Evolutionary conservation across 2,797 vertebrate genomes (phyloP), one percentile per base, ranked within the genome.

Genomic region (Tokudaia tokunoshimensis): DNA sequence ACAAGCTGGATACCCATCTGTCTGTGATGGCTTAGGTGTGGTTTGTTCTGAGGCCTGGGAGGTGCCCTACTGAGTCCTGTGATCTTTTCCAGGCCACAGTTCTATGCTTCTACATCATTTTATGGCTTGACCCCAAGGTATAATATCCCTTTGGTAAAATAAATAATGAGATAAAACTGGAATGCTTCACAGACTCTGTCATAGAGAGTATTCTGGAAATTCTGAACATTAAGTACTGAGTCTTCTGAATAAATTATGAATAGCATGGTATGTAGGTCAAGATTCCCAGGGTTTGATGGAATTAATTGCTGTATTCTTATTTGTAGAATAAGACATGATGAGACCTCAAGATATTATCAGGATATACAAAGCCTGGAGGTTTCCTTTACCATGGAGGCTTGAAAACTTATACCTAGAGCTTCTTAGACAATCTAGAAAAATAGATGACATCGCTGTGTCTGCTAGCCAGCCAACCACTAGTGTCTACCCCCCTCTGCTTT

Each of bases 81-180:
- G 81, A 97, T 97, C 78, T 95, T 85, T 94, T 94, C 96, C 91
- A 95, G 95, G 78, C 81, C 92, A 95, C 70, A 97, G 34, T 94
- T 97, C 96, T 75, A 55, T 93, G 76, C 52, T 92, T 97, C 96
- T 83, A 95, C 81, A 92, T 97, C 90, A 96, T 97, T 94, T 97
- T 72, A 94, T 96, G 96, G 95, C 97, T 96, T 89, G 78, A 86
- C 61, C 87, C 90, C 96, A 96, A 97, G 88, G 88, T 95, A 92
- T 95, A 96, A 96, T 94, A 96, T 97, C 96, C 95, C 96, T 79
- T 96, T 95, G 90, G 90, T 96, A 96, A 97, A 97, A 96, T 95
- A 94, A 97, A 96, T 94, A 97, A 95, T 94, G 85, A 94, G 81
- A 94, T 96, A 44, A 97, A 97, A 87, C 29, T 79, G 55, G 93